Base-by-base conservation (phyloP, 2,113 vertebrate genomes). In the Gallinago paraguaiae region DNA sequence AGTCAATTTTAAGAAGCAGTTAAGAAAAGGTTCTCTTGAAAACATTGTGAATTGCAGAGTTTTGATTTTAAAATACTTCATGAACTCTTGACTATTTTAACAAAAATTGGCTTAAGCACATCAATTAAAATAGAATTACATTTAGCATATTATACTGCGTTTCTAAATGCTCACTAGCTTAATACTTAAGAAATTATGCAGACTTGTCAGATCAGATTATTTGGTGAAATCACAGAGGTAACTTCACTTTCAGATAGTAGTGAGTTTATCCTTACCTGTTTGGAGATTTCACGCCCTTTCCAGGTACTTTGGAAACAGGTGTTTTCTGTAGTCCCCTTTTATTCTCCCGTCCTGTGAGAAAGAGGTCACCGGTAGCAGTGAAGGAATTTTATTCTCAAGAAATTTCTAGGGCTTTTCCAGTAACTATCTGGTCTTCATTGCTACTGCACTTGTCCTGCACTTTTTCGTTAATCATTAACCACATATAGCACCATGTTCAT, bases 381-480 rank as follows among this genome's bases (percentile, higher is more conserved):
- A n/a, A 41, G 14, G 23, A 81, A 67, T 59, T 67, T 64, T 37
- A 64, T 71, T 20, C 48, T 72, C 27, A 51, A 64, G 14, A 88
- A 84, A 71, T 43, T 65, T 74, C 54, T 50, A 41, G 10, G 30
- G 43, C 11, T 74, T 93, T 67, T 24, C 27, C 53, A 64, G 60
- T 20, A 54, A 22, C 77, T 74, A 9, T 39, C 28, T 7, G 37
- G 17, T 61, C 41, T 78, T 75, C 43, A 7, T 22, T 27, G 59
- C 30, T 50, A 5, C n/a, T 10, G 33, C 12, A 48, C 53, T 85
- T 27, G 7, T 27, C 28, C 28, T 51, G 90, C 31, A 17, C 24
- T 60, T 51, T 41, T 16, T 16, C 0, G 10, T 93, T 96, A 97
- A 92, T 77, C 46, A 91, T 96, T 97, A 95, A 91, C 82, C 37